Percentiles rank a stretch among this genome's conserved stretches.
Conservation (phyloP, 30 jellyfish, hydroid and myxozoan genomes). For the Phacellophora camtschatica region DNA sequence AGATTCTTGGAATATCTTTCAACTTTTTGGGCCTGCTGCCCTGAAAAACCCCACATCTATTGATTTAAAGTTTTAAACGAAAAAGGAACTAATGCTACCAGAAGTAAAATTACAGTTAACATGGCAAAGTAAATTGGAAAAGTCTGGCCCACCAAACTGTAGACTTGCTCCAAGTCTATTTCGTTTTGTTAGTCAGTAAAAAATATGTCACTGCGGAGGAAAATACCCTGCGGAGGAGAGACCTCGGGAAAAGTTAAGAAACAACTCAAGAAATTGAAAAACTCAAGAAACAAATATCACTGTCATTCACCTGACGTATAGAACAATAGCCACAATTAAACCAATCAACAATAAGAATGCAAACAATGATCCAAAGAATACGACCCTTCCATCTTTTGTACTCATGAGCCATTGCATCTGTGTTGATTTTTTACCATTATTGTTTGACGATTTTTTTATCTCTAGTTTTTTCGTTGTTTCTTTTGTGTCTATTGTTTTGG, state of each 20-base stretch:
- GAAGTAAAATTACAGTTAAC: too few species aligned
- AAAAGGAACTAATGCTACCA: too few species aligned
- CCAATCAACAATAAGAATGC: conserved; percentile 27
- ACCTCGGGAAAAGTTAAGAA: too few species aligned
- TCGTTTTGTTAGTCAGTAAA: too few species aligned
- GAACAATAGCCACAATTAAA: conserved; percentile 16
- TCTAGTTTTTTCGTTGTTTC: not conserved
- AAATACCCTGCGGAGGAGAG: too few species aligned
- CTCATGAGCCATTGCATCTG: conserved; percentile 23
- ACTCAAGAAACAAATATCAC: not conserved
- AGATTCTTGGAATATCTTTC: too few species aligned
- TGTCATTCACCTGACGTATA: conserved; percentile 32
- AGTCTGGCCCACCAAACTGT: not conserved
- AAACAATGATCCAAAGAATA: conserved; percentile 36
- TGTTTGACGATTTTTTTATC: not conserved
- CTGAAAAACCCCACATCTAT: too few species aligned
- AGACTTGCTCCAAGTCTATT: too few species aligned
- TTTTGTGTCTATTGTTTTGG: not conserved
- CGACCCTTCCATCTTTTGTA: conserved; percentile 47
- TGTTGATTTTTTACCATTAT: conserved; percentile 1
- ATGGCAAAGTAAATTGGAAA: not conserved
- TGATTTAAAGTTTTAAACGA: too few species aligned
- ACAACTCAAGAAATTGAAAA: not conserved
- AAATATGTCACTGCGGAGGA: too few species aligned
- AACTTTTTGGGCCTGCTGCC: too few species aligned